phyloP scores from a whole-genome alignment of 2,113 vertebrate genomes.

The Anarrhichthys ocellatus region DNA sequence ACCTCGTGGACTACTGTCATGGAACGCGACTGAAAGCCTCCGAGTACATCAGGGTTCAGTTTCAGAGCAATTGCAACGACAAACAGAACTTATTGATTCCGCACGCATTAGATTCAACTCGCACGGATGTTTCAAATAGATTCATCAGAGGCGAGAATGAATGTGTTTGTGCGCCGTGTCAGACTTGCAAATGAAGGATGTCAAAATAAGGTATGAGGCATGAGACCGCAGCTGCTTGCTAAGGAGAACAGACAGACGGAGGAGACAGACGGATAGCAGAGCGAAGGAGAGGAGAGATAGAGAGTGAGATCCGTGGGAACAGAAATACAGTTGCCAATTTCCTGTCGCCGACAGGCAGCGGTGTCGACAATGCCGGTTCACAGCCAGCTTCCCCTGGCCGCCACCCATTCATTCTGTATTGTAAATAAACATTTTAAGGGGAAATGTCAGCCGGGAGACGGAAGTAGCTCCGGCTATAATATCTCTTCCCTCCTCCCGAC shows the following conservation, averaged over 20 bases:
- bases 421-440: constrained; percentile 80
- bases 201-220: constrained; percentile 63
- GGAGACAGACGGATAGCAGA: constrained; percentile 16
- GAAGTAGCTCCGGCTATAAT: constrained; percentile 55
- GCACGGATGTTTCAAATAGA: constrained; percentile 23
- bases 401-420: constrained; percentile 67
- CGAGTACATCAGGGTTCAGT: neutral
- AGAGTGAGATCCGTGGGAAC: constrained; percentile 59
- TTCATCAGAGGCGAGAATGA: constrained; percentile 49
- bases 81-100: constrained; percentile 26
- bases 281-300: constrained; percentile 33
- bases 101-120: constrained; percentile 15
- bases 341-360: constrained; percentile 71
- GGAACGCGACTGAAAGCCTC: constrained; percentile 12
- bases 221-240: constrained; percentile 47
- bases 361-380: constrained; percentile 72
- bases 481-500: constrained; percentile 47
- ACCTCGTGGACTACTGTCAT: constrained; percentile 10
- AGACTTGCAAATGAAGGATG: constrained; percentile 60
- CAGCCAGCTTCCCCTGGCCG: constrained; percentile 68
- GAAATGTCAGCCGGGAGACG: constrained; percentile 69
- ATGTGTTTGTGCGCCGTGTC: constrained; percentile 46
- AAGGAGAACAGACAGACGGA: constrained; percentile 47
- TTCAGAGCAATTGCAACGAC: constrained; percentile 35
- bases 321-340: constrained; percentile 78